phyloP scores from a whole-genome alignment of 2,888 invertebrate species.

The Rhagium mordax region DNA sequence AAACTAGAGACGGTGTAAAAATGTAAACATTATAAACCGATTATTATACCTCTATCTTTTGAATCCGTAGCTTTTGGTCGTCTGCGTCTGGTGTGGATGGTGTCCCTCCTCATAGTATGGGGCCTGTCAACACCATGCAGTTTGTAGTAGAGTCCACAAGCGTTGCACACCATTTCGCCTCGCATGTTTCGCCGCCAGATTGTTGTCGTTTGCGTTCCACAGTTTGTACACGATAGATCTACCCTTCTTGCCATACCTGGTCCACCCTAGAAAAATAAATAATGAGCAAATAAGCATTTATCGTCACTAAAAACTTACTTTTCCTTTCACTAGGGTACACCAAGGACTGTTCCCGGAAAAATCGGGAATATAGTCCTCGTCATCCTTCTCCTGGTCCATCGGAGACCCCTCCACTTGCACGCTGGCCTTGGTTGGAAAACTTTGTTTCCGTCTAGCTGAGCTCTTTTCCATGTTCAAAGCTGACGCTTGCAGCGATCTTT shows the following conservation, averaged over 20 bases:
- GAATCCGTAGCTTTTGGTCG: constrained; percentile 79
- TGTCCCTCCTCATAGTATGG: constrained; percentile 95
- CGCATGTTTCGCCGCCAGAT: constrained; percentile 97
- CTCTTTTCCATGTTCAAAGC: constrained; percentile 57
- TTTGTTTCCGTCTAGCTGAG: constrained; percentile 85
- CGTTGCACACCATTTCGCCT: constrained; percentile 99
- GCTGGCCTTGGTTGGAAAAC: constrained; percentile 81
- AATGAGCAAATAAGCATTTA: background rate
- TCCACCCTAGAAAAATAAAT: constrained; percentile 38
- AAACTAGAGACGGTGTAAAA: background rate
- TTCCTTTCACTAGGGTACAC: constrained; percentile 67
- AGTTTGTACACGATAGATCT: constrained; percentile 95
- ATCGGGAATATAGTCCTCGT: constrained; percentile 61
- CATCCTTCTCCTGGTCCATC: constrained; percentile 47
- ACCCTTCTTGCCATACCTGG: constrained; percentile 73
- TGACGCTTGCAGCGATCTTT: constrained; percentile 1
- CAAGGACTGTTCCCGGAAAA: constrained; percentile 68
- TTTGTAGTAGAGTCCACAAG: constrained; percentile 98
- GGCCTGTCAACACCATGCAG: constrained; percentile 95
- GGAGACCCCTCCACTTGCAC: constrained; percentile 52
- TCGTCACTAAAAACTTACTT: constrained; percentile 53
- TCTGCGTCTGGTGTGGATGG: constrained; percentile 94
- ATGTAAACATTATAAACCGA: background rate
- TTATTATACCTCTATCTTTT: constrained; percentile 49
- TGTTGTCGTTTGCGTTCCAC: constrained; percentile 97